Conservation (phyloP, 2,113 vertebrate species). For the Cranoglanis bouderius region DNA sequence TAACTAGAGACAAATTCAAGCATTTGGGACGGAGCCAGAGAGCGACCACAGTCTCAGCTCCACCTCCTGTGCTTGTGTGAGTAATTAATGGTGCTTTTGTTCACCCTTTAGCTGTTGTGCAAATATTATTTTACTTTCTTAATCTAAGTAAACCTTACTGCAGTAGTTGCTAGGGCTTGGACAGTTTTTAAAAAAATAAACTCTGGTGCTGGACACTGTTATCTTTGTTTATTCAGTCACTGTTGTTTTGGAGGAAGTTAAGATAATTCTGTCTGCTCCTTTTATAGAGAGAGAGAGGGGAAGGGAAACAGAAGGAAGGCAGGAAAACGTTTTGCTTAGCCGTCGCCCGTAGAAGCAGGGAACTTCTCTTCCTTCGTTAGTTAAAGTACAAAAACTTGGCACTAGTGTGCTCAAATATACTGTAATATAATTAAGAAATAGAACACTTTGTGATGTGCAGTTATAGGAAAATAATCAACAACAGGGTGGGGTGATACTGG, state of each 20-base stretch:
- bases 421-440: background rate
- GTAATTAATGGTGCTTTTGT: background rate
- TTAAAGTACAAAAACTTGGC: background rate
- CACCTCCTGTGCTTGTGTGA: background rate
- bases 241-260: constrained; percentile 25
- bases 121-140: background rate
- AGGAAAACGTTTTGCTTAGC: constrained; percentile 32
- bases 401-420: background rate
- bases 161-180: background rate
- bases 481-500: background rate
- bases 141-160: background rate
- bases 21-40: background rate
- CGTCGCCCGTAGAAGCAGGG: background rate
- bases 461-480: background rate
- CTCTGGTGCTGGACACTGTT: background rate
- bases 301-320: background rate
- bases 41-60: background rate
- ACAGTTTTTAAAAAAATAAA: background rate
- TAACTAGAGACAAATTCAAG: background rate
- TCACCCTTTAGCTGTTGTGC: background rate
- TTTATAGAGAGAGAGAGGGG: constrained; percentile 22
- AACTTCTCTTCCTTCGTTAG: background rate
- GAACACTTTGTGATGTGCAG: background rate
- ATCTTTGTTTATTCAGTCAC: constrained; percentile 1
- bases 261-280: constrained; percentile 38